phyloP scores from a whole-genome alignment of 2,113 vertebrate species.

The Aphelocoma coerulescens region DNA sequence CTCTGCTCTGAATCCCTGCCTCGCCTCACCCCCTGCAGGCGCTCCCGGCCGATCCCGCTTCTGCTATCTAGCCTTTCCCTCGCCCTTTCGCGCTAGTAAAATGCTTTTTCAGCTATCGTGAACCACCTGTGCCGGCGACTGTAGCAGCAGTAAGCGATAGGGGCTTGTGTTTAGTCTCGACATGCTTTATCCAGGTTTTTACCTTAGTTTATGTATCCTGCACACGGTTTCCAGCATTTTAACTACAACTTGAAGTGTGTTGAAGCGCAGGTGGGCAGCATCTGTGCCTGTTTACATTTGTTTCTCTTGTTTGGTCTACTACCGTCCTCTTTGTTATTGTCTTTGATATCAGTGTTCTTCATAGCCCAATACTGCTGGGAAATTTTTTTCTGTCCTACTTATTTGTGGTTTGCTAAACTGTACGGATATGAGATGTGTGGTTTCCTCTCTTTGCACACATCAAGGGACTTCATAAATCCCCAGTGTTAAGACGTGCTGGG shows the following conservation, averaged over 20 bases:
- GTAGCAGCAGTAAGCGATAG: background rate
- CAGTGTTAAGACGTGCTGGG: background rate
- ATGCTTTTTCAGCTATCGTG: background rate
- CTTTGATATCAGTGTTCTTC: background rate
- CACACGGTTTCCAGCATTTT: background rate
- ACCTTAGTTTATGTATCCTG: background rate
- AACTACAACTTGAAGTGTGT: background rate
- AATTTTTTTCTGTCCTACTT: background rate
- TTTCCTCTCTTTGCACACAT: background rate
- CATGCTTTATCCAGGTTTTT: background rate
- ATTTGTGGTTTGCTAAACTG: background rate
- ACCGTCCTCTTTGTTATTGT: background rate
- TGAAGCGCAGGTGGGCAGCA: fast-evolving
- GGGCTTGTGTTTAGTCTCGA: background rate
- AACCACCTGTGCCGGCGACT: background rate
- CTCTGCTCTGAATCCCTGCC: too few species aligned
- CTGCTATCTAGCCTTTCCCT: background rate
- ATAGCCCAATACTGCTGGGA: background rate
- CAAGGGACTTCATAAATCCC: background rate
- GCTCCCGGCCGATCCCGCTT: background rate
- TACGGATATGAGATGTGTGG: fast-evolving
- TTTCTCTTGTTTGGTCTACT: background rate
- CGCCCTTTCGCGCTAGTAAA: too few species aligned
- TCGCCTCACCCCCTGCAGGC: background rate
- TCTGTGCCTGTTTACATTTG: background rate